Percentiles rank a stretch among this genome's conserved stretches.
Evolutionary conservation across 2,888 invertebrate species (phyloP).

Genomic region (Serripes groenlandicus): DNA sequence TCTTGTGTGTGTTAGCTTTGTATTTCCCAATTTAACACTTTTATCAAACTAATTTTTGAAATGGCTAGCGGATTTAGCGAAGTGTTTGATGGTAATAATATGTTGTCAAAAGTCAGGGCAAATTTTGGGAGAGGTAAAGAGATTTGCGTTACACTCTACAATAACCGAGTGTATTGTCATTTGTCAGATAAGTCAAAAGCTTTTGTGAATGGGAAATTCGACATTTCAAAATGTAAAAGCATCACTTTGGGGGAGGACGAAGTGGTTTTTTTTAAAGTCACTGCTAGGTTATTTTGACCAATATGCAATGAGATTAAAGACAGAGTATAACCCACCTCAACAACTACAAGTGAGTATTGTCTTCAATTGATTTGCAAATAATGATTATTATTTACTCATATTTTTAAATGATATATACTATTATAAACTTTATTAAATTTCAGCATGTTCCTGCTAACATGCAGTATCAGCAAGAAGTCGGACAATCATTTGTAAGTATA

Average conservation of each 20-base stretch:
- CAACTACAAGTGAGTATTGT: neutral
- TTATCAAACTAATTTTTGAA: no score
- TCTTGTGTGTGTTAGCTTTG: no score
- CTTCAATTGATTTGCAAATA: no score
- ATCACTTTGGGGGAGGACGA: slow-evolving; percentile 1
- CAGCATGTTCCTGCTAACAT: no score
- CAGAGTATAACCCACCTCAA: neutral
- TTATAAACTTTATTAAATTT: no score
- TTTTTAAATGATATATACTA: no score
- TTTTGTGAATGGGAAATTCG: slow-evolving; percentile 10
- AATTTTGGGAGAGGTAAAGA: slow-evolving; percentile 9
- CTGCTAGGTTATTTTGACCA: slow-evolving; percentile 6
- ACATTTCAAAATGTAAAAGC: slow-evolving; percentile 4
- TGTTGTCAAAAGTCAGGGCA: neutral
- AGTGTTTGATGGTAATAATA: neutral
- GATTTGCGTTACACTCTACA: neutral
- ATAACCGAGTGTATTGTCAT: neutral
- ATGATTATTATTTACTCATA: no score
- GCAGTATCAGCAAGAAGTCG: no score
- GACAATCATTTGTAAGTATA: no score
- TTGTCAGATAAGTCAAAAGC: slow-evolving; percentile 6
- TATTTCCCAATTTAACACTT: no score
- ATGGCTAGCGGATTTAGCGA: slow-evolving; percentile 9
- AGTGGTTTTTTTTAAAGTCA: neutral
- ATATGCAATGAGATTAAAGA: neutral